A percentile compares a stretch with the other conserved stretches of the same genome.
Conservation (phyloP, 2,113 vertebrate genomes). For the Mormoops blainvillei region DNA sequence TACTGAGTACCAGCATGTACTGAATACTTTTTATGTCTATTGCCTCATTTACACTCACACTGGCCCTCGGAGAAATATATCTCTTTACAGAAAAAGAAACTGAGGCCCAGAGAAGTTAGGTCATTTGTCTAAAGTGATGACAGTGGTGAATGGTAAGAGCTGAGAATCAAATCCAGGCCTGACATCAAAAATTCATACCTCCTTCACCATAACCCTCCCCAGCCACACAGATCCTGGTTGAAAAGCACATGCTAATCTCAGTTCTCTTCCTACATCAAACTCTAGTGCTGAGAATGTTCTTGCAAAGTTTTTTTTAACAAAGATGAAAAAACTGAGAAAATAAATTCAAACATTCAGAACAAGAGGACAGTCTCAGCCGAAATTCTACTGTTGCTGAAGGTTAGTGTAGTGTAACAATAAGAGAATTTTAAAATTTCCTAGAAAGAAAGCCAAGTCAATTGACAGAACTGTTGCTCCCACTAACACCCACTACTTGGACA, state of each 20-base stretch:
- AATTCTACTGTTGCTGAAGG: background rate
- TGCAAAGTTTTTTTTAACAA: slow-evolving; percentile 5
- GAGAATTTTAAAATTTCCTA: background rate
- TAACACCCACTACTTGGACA: background rate
- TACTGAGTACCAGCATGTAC: background rate
- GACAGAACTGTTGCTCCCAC: background rate
- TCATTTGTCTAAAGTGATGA: background rate
- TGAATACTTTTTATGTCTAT: background rate
- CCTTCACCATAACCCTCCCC: background rate
- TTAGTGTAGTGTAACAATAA: background rate
- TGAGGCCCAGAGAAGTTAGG: background rate
- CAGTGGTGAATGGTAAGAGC: background rate
- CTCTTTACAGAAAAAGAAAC: background rate
- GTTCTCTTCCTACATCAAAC: background rate
- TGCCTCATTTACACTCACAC: background rate
- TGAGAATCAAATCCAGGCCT: slow-evolving; percentile 5
- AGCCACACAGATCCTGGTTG: background rate
- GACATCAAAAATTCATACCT: background rate
- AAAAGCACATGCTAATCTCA: background rate
- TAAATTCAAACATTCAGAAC: slow-evolving; percentile 4
- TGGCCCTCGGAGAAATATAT: background rate
- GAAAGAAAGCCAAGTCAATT: background rate
- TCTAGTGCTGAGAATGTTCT: background rate
- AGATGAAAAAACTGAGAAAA: background rate
- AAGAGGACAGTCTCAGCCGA: background rate